Evolutionary conservation across 35 echinoderm and acorn worm genomes (phyloP).

Genomic region (Acanthaster planci): DNA sequence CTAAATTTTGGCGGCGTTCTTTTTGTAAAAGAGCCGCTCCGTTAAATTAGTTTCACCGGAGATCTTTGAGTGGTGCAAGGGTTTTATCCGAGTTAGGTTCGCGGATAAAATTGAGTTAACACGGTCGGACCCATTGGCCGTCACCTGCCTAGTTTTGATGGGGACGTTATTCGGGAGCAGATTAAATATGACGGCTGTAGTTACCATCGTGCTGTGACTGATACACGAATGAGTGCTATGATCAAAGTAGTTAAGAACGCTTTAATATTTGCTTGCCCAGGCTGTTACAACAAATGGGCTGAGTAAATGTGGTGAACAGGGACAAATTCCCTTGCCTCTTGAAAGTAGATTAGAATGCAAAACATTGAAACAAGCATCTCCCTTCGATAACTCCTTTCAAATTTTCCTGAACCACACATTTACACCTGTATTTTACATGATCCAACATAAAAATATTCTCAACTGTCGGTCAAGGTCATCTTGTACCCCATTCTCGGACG

Average conservation of each 20-base stretch:
- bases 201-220: background rate
- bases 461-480: too few species aligned
- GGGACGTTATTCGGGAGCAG: background rate
- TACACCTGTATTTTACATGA: too few species aligned
- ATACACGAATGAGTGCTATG: background rate
- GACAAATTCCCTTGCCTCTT: too few species aligned
- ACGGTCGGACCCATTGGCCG: background rate
- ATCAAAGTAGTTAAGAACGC: background rate
- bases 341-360: too few species aligned
- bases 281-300: too few species aligned
- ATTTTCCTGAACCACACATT: too few species aligned
- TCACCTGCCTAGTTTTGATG: constrained; percentile 18
- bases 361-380: too few species aligned
- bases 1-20: background rate
- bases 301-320: too few species aligned
- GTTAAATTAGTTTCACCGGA: background rate
- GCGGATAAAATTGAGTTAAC: constrained; percentile 17
- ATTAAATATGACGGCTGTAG: background rate
- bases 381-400: too few species aligned
- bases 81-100: background rate
- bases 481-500: too few species aligned
- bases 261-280: too few species aligned
- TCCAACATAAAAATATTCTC: too few species aligned
- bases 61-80: background rate
- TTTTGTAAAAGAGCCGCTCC: background rate